Evolutionary conservation across 2,113 vertebrate species (phyloP).

Genomic region (Turdus rufiventris): DNA sequence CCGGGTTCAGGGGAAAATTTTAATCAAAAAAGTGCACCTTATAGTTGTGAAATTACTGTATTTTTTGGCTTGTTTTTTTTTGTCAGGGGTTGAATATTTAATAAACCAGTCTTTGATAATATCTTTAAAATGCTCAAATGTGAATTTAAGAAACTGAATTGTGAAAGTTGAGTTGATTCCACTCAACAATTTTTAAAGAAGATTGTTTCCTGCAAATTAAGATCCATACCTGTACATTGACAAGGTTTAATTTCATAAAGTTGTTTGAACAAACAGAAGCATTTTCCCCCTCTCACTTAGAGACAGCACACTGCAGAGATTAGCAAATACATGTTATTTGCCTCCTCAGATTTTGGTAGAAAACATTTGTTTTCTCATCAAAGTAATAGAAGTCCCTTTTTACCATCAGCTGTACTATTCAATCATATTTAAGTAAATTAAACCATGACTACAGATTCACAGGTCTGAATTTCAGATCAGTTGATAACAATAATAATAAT

Average conservation of each 20-base stretch:
- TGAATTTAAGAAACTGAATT: neutral
- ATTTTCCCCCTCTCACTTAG: neutral
- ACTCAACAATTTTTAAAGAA: neutral
- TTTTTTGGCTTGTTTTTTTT: neutral
- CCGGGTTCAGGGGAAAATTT: no score
- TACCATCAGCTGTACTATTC: neutral
- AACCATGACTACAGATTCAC: neutral
- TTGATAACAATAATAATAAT: neutral
- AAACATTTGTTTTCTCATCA: neutral
- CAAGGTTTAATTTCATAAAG: neutral
- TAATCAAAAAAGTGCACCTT: no score
- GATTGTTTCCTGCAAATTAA: neutral
- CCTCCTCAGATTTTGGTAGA: neutral
- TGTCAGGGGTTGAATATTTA: neutral
- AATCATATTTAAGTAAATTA: neutral
- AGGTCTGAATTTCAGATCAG: neutral
- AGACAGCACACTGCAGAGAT: neutral
- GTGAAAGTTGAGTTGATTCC: neutral
- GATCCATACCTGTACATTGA: neutral
- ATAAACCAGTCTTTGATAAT: neutral
- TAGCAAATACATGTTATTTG: neutral
- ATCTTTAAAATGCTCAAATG: neutral
- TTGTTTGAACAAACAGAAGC: neutral
- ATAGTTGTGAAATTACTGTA: no score
- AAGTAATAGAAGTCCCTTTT: neutral